phyloP scores from a whole-genome alignment of 2,113 vertebrate genomes.

The Okapia johnstoni region DNA sequence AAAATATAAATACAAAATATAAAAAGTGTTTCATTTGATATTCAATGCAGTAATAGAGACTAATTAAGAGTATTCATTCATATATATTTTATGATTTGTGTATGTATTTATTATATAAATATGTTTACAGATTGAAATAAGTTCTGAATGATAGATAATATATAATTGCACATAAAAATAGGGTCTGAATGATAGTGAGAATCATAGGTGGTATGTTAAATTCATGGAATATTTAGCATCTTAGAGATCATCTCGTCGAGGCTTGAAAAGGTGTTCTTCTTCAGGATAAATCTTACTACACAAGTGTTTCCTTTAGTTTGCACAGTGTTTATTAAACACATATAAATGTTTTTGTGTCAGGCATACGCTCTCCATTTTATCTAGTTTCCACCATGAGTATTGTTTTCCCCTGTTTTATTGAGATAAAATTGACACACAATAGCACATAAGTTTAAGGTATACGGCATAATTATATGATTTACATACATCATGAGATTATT shows the following conservation, averaged over 20 bases:
- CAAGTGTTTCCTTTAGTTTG: neutral
- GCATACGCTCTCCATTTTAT: neutral
- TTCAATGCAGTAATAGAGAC: neutral
- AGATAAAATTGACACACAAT: neutral
- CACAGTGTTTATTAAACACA: neutral
- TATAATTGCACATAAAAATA: neutral
- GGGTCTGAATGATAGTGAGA: neutral
- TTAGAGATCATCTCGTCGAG: neutral
- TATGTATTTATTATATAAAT: neutral
- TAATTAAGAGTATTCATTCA: neutral
- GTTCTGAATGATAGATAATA: neutral
- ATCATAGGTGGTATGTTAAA: neutral
- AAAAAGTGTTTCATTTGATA: neutral
- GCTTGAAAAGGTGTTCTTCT: neutral
- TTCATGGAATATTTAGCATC: neutral
- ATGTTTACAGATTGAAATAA: neutral
- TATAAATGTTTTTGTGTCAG: neutral
- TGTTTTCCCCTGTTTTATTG: neutral
- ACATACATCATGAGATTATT: neutral
- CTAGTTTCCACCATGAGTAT: neutral
- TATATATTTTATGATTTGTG: neutral
- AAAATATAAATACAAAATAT: neutral
- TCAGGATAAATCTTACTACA: neutral
- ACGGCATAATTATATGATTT: accelerated
- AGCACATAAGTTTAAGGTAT: neutral